Evolutionary conservation across 2,888 invertebrate species (phyloP).

Genomic region (Lasioglossum calceatum): DNA sequence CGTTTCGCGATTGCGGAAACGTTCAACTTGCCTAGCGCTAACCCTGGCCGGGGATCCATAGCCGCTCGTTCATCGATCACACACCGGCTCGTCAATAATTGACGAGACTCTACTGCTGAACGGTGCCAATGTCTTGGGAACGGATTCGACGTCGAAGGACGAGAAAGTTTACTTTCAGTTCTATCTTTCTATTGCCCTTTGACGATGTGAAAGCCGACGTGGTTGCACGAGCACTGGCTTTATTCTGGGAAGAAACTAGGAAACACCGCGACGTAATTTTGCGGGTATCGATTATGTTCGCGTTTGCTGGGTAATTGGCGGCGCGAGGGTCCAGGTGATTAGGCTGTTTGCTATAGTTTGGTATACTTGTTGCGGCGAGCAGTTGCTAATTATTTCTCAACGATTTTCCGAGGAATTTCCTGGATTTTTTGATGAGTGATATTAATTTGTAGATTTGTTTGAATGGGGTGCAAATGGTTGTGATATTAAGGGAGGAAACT

Average conservation of each 20-base stretch:
- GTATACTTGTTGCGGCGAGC: neutral
- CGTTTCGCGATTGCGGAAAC: slow-evolving; percentile 41
- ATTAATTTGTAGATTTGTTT: neutral
- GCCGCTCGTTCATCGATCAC: slow-evolving; percentile 34
- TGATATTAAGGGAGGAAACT: neutral
- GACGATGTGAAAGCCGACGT: neutral
- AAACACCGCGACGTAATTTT: neutral
- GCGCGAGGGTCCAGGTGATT: neutral
- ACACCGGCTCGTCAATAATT: slow-evolving; percentile 31
- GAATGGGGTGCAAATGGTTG: neutral
- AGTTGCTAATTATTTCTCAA: neutral
- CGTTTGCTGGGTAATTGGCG: neutral
- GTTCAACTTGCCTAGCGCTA: neutral
- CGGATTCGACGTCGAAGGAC: slow-evolving; percentile 7
- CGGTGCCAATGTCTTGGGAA: slow-evolving; percentile 48
- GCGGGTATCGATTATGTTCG: neutral
- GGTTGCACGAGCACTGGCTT: neutral
- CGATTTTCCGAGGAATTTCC: neutral
- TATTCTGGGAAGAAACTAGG: neutral
- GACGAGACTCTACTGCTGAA: neutral
- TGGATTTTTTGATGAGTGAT: neutral
- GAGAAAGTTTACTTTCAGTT: neutral
- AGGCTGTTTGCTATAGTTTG: neutral
- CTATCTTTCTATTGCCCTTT: neutral
- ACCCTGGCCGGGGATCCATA: slow-evolving; percentile 28